Evolutionary conservation across 2,888 invertebrate genomes (phyloP).

Genomic region (Cryptops parisi): DNA sequence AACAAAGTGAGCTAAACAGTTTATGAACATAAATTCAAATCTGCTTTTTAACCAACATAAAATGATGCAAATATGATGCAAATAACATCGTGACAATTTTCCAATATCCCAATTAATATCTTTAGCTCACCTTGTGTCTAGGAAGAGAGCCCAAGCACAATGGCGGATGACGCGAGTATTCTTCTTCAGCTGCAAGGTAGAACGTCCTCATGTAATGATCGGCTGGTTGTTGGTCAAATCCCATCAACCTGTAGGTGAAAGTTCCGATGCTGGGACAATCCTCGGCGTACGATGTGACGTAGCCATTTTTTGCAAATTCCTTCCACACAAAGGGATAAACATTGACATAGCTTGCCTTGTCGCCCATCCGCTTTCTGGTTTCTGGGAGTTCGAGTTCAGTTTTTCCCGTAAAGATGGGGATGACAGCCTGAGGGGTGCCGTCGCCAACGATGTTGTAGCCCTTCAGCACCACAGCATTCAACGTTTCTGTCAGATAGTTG

Average conservation of each 20-base stretch:
- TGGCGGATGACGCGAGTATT: conserved; percentile 40
- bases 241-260: conserved; percentile 77
- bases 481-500: conserved; percentile 45
- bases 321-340: conserved; percentile 77
- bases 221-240: conserved; percentile 66
- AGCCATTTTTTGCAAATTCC: conserved; percentile 40
- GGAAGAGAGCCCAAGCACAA: conserved; percentile 58
- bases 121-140: conserved; percentile 46
- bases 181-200: conserved; percentile 49
- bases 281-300: conserved; percentile 64
- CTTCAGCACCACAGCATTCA: conserved; percentile 49
- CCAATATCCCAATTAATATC: too few relatives aligned
- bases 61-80: too few relatives aligned
- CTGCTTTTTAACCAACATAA: too few relatives aligned
- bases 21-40: background rate
- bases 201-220: conserved; percentile 80
- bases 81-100: too few relatives aligned
- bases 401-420: conserved; percentile 68
- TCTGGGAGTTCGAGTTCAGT: conserved; percentile 75
- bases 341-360: conserved; percentile 50
- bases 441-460: conserved; percentile 42
- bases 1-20: background rate
- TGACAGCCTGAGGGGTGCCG: conserved; percentile 45
- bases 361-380: conserved; percentile 50
- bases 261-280: conserved; percentile 71